Percentiles rank a stretch among this genome's conserved stretches.
Conservation (phyloP, 2,113 vertebrate species). For the Equus quagga region DNA sequence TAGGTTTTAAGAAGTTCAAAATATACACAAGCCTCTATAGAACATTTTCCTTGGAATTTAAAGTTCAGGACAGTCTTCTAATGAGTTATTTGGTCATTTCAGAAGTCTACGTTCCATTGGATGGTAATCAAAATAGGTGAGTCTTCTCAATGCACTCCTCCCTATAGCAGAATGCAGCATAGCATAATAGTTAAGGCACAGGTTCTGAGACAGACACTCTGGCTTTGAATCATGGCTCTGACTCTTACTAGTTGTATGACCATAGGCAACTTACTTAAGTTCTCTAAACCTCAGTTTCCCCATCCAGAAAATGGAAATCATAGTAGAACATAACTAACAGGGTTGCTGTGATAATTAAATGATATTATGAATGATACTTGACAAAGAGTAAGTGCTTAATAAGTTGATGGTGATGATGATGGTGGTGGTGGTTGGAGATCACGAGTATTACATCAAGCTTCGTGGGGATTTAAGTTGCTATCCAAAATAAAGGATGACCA, state of each 20-base stretch:
- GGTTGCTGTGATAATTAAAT: not conserved
- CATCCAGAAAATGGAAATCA: not conserved
- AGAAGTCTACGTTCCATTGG: not conserved
- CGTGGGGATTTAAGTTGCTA: not conserved
- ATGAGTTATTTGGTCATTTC: not conserved
- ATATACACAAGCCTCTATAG: not conserved
- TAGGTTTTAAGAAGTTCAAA: constrained; percentile 7
- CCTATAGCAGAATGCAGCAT: too few species aligned
- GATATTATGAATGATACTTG: not conserved
- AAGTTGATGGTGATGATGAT: not conserved
- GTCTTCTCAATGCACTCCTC: too few species aligned
- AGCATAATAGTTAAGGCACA: not conserved
- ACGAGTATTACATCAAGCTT: not conserved
- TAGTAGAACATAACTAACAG: constrained; percentile 20
- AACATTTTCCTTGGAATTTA: not conserved
- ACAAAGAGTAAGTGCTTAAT: constrained; percentile 10
- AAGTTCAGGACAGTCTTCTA: not conserved
- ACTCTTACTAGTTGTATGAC: not conserved
- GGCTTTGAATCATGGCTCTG: not conserved
- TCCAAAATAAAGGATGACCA: constrained; percentile 5
- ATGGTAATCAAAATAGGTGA: constrained; percentile 8
- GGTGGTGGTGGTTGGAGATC: not conserved
- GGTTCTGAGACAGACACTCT: not conserved
- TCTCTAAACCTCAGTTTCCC: not conserved
- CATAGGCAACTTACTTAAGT: not conserved